These are phyloP conservation scores for Rhipidura dahli DNA, from an alignment of 2,113 vertebrate genomes.

Conservation along the genomic window DNA sequence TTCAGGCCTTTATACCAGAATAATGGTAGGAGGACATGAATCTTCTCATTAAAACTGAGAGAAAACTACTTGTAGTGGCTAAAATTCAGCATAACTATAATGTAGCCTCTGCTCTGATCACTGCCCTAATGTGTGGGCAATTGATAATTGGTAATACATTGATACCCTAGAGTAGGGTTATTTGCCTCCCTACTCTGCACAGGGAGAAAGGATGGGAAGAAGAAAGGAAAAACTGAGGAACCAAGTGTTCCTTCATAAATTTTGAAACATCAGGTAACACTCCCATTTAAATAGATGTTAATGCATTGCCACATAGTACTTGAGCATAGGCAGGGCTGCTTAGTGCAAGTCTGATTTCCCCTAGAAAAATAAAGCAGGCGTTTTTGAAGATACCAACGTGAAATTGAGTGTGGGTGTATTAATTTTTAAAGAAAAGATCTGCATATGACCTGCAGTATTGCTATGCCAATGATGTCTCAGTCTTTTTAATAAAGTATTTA, in stretches of 20 bases:
- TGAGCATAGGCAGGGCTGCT: not conserved
- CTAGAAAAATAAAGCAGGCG: not conserved
- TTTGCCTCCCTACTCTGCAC: not conserved
- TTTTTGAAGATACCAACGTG: not conserved
- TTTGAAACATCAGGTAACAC: not conserved
- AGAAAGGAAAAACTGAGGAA: not conserved
- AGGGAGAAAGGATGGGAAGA: not conserved
- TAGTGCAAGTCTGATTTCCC: not conserved
- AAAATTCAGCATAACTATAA: not conserved
- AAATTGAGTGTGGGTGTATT: not conserved
- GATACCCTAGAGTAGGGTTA: not conserved
- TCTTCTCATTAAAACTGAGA: not conserved
- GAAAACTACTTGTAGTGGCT: not conserved
- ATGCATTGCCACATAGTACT: not conserved
- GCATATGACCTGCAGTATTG: not conserved
- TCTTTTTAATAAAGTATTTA: not conserved
- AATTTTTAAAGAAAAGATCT: not conserved
- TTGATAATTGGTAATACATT: too few relatives aligned
- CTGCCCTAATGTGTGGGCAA: not conserved
- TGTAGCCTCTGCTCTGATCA: fast-evolving
- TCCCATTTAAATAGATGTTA: not conserved
- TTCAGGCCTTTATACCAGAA: not conserved
- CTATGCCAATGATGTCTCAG: not conserved
- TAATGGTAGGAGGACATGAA: not conserved
- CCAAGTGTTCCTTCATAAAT: not conserved